Evolutionary conservation across 53 echinoderm and acorn worm species (phyloP).

Genomic region (Stichopus horrens): DNA sequence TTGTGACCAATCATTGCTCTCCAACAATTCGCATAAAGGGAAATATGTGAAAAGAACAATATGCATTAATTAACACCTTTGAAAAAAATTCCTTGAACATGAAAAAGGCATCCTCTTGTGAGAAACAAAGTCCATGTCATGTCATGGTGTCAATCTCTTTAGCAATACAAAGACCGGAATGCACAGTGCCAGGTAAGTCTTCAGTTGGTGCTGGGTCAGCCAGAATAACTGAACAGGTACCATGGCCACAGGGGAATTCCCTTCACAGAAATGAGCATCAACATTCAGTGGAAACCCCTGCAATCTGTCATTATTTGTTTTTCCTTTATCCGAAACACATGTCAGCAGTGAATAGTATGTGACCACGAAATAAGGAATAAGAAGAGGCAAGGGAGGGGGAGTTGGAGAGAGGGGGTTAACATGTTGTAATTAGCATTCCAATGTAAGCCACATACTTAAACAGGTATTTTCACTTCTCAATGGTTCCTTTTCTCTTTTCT

Average conservation of each 20-base stretch:
- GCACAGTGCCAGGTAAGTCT: too few relatives aligned
- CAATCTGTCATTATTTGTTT: neutral
- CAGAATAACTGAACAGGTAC: neutral
- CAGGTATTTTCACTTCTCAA: neutral
- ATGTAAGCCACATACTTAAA: neutral
- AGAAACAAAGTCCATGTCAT: too few relatives aligned
- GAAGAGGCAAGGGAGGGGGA: too few relatives aligned
- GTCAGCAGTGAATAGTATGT: neutral
- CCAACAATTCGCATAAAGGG: too few relatives aligned
- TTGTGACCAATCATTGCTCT: too few relatives aligned
- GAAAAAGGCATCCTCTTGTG: too few relatives aligned
- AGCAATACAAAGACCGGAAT: too few relatives aligned
- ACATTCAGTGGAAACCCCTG: neutral
- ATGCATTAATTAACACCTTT: too few relatives aligned
- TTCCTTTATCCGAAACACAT: neutral
- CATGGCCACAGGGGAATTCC: conserved; percentile 11
- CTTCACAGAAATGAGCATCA: neutral
- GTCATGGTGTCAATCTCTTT: too few relatives aligned
- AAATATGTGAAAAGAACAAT: too few relatives aligned
- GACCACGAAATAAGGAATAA: neutral
- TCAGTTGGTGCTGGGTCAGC: too few relatives aligned
- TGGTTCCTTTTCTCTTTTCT: neutral
- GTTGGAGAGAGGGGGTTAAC: neutral
- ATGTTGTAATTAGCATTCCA: conserved; percentile 4
- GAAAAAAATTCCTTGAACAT: too few relatives aligned